A percentile compares a stretch with the other conserved stretches of the same genome.
These are phyloP conservation scores for Drosophila serrata DNA, from an alignment of 1,140 invertebrate genomes.

Conservation along the genomic window DNA sequence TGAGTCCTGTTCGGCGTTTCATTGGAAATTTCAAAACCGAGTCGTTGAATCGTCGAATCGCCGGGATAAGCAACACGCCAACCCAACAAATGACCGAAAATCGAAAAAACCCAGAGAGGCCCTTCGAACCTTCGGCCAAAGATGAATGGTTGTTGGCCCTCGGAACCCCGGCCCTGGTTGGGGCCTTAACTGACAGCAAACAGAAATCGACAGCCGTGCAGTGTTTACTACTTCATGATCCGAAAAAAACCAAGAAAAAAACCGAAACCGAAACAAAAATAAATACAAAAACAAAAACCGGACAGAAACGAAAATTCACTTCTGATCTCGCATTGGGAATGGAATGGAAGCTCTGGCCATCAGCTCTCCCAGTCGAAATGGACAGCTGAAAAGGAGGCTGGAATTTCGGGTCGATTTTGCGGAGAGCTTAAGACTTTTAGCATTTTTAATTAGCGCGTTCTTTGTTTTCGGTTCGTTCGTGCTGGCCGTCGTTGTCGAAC, in stretches of 20 bases:
- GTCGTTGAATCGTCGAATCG: slow-evolving; percentile 21
- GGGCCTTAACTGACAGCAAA: slow-evolving; percentile 69
- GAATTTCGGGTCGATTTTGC: slow-evolving; percentile 60
- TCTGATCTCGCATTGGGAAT: slow-evolving; percentile 74
- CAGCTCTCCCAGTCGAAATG: slow-evolving; percentile 59
- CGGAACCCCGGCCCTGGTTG: slow-evolving; percentile 2
- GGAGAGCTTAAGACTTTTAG: slow-evolving; percentile 78
- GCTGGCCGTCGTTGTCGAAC: slow-evolving; percentile 29
- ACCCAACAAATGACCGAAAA: slow-evolving; percentile 52
- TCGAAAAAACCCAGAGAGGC: slow-evolving; percentile 34
- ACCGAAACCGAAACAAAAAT: slow-evolving; percentile 38
- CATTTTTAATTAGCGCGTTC: slow-evolving; percentile 84
- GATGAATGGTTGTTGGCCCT: slow-evolving; percentile 74
- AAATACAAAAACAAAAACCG: slow-evolving; percentile 30
- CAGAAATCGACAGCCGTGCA: slow-evolving; percentile 77
- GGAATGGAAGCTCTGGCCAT: slow-evolving; percentile 54
- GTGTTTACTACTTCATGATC: slow-evolving; percentile 76
- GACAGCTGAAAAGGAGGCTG: slow-evolving; percentile 83
- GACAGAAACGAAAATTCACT: slow-evolving; percentile 42
- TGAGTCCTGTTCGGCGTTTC: slow-evolving; percentile 76
- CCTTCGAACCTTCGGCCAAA: slow-evolving; percentile 74
- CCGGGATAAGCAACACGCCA: slow-evolving; percentile 79
- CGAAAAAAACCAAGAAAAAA: slow-evolving; percentile 35
- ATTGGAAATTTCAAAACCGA: slow-evolving; percentile 71
- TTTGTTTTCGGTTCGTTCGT: slow-evolving; percentile 82